Evolutionary conservation across 2,113 vertebrate species (phyloP).

Genomic region (Carlito syrichta): DNA sequence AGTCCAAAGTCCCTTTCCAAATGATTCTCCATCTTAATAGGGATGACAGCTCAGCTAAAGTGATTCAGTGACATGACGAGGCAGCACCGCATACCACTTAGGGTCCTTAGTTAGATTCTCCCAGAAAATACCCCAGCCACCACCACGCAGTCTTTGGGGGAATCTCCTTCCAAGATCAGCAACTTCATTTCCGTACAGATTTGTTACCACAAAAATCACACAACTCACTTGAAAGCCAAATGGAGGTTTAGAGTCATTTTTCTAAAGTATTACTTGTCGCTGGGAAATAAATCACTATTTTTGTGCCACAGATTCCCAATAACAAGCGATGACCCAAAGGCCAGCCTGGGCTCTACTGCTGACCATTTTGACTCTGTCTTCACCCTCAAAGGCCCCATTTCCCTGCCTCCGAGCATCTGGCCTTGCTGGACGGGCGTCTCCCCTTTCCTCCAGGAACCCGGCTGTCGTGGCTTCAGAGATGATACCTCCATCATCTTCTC

Average conservation of each 20-base stretch:
- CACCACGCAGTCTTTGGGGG: background rate
- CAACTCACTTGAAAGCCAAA: background rate
- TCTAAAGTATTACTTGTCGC: background rate
- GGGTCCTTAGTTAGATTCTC: background rate
- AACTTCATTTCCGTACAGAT: background rate
- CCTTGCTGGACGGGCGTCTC: background rate
- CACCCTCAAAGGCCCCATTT: background rate
- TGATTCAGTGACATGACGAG: background rate
- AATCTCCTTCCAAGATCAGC: background rate
- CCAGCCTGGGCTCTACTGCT: background rate
- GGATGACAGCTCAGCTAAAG: background rate
- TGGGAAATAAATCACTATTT: conserved; percentile 29
- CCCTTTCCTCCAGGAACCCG: background rate
- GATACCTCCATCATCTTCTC: background rate
- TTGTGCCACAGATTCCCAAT: background rate
- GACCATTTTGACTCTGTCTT: background rate
- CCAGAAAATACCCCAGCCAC: background rate
- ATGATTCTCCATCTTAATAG: background rate
- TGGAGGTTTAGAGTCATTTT: background rate
- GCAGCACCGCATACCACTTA: background rate
- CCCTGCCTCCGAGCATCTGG: background rate
- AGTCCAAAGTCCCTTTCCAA: background rate
- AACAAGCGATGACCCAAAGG: background rate
- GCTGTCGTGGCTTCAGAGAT: background rate
- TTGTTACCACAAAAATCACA: background rate